Evolutionary conservation across 1,140 invertebrate genomes (phyloP).

Genomic region (Bombus superbus): DNA sequence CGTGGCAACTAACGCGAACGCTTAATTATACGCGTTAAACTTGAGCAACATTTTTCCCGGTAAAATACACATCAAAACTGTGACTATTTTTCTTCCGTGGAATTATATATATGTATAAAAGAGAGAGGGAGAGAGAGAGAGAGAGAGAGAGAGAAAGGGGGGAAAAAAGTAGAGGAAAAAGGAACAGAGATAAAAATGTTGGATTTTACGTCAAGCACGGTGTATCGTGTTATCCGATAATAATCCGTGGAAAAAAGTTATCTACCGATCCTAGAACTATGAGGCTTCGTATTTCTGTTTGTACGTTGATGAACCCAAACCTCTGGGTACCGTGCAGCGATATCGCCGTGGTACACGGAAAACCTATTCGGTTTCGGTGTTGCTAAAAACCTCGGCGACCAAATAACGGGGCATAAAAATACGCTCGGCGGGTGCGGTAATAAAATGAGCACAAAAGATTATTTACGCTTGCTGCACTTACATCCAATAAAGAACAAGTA

Average conservation of each 20-base stretch:
- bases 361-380: slow-evolving; percentile 25
- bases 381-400: slow-evolving; percentile 39
- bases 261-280: background rate
- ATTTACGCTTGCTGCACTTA: slow-evolving; percentile 68
- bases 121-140: too few relatives aligned
- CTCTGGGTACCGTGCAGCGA: background rate
- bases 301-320: background rate
- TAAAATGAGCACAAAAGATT: slow-evolving; percentile 69
- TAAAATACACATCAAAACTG: background rate
- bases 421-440: slow-evolving; percentile 51
- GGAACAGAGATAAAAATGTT: background rate
- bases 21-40: slow-evolving; percentile 24
- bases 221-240: background rate
- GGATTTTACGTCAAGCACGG: background rate
- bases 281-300: background rate
- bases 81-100: background rate
- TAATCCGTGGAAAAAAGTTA: background rate
- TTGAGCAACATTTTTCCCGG: background rate
- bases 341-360: slow-evolving; percentile 25
- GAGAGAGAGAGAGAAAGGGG: too few relatives aligned
- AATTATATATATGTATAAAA: background rate
- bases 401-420: slow-evolving; percentile 57
- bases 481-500: slow-evolving; percentile 68
- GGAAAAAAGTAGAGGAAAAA: too few relatives aligned
- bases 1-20: slow-evolving; percentile 8